Evolutionary conservation across 2,797 vertebrate genomes (phyloP).

Genomic region (Perodicticus potto): DNA sequence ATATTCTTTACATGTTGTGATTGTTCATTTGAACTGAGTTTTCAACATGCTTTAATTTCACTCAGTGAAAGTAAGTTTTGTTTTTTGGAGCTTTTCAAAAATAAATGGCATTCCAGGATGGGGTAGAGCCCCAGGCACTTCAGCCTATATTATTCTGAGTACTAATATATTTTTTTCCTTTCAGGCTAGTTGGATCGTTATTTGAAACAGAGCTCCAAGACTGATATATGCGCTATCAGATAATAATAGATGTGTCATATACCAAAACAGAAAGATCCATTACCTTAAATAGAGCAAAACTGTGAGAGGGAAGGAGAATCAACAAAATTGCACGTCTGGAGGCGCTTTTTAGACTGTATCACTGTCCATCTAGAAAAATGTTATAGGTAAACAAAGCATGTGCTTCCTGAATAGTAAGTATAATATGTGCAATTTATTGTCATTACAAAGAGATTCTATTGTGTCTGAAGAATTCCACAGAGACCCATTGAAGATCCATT

Average conservation of each 20-base stretch:
- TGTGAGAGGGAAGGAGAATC: neutral
- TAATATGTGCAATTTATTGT: neutral
- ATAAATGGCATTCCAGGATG: neutral
- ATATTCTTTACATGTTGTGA: neutral
- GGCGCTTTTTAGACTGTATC: neutral
- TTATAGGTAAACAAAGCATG: constrained; percentile 46
- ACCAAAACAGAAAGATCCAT: neutral
- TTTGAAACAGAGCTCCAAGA: neutral
- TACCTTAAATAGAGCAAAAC: constrained; percentile 41
- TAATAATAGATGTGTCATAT: neutral
- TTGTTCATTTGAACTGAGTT: neutral
- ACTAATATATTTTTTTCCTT: neutral
- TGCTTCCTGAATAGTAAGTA: neutral
- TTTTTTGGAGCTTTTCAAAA: constrained; percentile 40
- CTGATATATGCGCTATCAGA: neutral
- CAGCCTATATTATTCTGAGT: neutral
- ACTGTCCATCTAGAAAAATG: neutral
- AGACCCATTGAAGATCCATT: constrained; percentile 48
- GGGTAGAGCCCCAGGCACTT: neutral
- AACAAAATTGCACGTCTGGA: constrained; percentile 23
- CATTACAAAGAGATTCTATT: neutral
- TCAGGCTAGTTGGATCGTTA: neutral
- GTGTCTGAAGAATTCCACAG: neutral
- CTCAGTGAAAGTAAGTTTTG: constrained; percentile 13
- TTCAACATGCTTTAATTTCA: constrained; percentile 1